These are phyloP conservation scores for Torymus texanus DNA, from an alignment of 2,888 invertebrate species.

Conservation along the genomic window DNA sequence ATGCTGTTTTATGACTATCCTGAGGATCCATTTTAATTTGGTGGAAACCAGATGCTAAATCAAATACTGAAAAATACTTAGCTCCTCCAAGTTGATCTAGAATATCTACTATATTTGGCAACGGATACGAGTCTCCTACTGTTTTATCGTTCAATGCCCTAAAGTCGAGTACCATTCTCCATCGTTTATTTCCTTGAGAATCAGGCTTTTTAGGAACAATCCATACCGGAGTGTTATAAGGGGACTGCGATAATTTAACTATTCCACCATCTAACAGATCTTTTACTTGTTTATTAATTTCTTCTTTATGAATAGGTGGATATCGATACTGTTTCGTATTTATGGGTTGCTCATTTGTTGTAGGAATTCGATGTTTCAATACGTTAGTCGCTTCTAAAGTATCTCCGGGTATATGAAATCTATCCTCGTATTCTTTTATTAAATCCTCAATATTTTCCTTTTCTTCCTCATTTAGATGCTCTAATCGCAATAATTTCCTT, in stretches of 20 bases:
- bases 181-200: neutral
- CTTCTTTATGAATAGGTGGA: neutral
- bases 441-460: neutral
- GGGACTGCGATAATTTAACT: neutral
- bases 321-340: neutral
- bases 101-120: conserved; percentile 2
- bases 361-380: conserved; percentile 6
- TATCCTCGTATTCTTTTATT: neutral
- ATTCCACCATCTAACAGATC: neutral
- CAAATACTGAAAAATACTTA: neutral
- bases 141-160: conserved; percentile 1
- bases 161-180: conserved; percentile 5
- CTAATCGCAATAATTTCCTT: no score
- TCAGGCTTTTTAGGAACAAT: conserved; percentile 20
- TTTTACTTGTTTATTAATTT: neutral
- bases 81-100: neutral
- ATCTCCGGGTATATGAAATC: conserved; percentile 16
- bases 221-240: conserved; percentile 1
- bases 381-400: neutral
- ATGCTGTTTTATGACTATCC: conserved; percentile 1
- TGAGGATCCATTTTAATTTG: neutral
- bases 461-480: neutral
- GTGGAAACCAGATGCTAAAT: neutral
- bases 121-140: neutral
- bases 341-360: neutral